A percentile compares a stretch with the other conserved stretches of the same genome.
Conservation (phyloP, 1,140 invertebrate genomes). For the Zelostemma sp. region DNA sequence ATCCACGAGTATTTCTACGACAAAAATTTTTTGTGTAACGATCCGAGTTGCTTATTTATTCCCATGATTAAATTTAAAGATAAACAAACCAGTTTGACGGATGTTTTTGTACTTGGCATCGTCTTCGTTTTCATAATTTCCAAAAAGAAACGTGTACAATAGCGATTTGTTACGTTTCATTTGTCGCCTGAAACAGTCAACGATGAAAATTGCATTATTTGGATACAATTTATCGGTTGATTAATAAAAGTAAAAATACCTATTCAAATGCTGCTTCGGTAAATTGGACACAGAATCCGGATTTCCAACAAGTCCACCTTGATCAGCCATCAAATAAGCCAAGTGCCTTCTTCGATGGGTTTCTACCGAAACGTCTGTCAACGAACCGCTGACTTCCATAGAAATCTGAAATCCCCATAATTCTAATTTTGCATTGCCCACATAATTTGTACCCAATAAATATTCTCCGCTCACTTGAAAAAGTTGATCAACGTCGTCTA, state of each 20-base stretch:
- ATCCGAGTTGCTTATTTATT: too few relatives aligned
- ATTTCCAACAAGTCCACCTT: constrained; percentile 92
- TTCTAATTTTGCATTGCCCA: not conserved
- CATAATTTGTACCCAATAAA: constrained; percentile 47
- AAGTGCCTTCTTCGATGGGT: constrained; percentile 91
- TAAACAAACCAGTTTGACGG: constrained; percentile 84
- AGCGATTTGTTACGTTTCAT: constrained; percentile 93
- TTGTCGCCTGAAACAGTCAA: constrained; percentile 77
- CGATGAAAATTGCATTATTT: too few relatives aligned
- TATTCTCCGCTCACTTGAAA: constrained; percentile 71
- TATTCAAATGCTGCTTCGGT: constrained; percentile 88
- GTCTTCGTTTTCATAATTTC: constrained; percentile 80
- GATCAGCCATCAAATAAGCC: constrained; percentile 96
- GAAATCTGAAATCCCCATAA: constrained; percentile 65
- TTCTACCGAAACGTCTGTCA: constrained; percentile 90
- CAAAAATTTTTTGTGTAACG: constrained; percentile 4
- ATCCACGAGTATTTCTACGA: constrained; percentile 92
- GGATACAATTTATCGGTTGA: too few relatives aligned
- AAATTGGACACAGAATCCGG: constrained; percentile 90
- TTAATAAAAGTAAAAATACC: constrained; percentile 67
- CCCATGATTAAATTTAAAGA: too few relatives aligned
- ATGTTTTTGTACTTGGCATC: constrained; percentile 97
- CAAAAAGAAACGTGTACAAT: constrained; percentile 90
- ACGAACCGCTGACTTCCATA: constrained; percentile 75
- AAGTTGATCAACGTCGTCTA: constrained; percentile 89